Base-by-base conservation (phyloP, 2,113 vertebrate genomes). In the Excalfactoria chinensis region DNA sequence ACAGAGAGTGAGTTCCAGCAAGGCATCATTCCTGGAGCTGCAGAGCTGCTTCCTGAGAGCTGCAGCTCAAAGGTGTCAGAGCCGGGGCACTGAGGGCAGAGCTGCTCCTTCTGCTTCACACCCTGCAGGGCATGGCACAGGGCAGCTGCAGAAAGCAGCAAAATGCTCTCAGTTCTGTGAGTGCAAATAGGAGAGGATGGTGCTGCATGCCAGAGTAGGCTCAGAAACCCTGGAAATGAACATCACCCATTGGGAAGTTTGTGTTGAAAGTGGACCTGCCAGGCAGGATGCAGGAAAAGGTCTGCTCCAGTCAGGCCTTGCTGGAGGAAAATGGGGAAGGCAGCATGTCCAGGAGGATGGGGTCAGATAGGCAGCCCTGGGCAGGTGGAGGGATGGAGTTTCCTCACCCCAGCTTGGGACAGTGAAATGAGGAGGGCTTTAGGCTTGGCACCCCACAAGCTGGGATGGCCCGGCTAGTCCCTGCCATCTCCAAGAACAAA, bases 41-140 rank as follows among this genome's bases (percentile, higher is more conserved):
- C 16, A 51, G 64, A 55, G 49, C 44, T 55, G 4, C 40, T 64
- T 79, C 55, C 53, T 18, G 48, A 83, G 59, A 77, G 82, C 15
- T 26, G 11, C 44, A 18, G 15, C 26, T 23, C 32, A 48, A 86
- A 44, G 0, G 6, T 37, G 80, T 48, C 77, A 34, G 55, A 8
- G 1, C 1, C 0, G 20, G 15, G 56, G 53, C 25, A 3, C 1
- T 1, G 1, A 1, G 51, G n/a, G 20, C 9, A 2, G 8, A 53
- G 35, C 13, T n/a, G 22, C n/a, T 51, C 41, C 69, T 23, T 40
- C 25, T 5, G 3, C 40, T 60, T 7, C 11, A 35, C 26, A 11
- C 35, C 13, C 41, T 6, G 19, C 20, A 14, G 53, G 26, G 28
- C 55, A 17, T 15, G 22, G 12, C 44, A 17, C 2, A 2, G n/a